Evolutionary conservation across 2,797 vertebrate species (phyloP), one percentile per base, ranked within the genome.

Genomic region (Cheracebus regulus): DNA sequence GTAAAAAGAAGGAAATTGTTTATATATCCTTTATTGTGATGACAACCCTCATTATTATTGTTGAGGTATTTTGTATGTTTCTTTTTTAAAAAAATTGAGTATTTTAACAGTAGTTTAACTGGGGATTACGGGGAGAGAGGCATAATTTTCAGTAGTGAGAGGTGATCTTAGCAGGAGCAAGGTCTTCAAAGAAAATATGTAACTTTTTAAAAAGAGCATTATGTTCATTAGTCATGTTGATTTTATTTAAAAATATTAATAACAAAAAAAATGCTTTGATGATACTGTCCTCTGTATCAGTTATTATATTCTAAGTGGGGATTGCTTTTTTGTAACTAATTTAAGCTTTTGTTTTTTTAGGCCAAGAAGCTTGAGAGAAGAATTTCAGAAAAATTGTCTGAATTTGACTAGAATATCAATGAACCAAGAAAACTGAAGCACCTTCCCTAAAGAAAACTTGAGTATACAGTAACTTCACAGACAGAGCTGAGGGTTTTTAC

Each of bases 331-430:
- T 8, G 33, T 58, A 95, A 92, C 39, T 97, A 98, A 94, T 80
- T 83, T 41, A 48, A 78, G 1, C n/a, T 96, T 97, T 70, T 97
- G 39, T 93, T 90, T 75, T 75, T 98, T 78, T 97, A 99, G 98
- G 93, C 93, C 26, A 97, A 97, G 97, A 90, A 95, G 78, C 95
- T 15, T 92, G 3, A 15, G 95, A 95, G 96, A 90, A 96, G 94
- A 98, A 44, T 93, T 94, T 97, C 95, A 73, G 97, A 97, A 97
- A 93, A 76, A 89, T 84, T 97, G 93, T 72, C 10, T 70, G 88
- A 67, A 26, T 98, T 98, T 97, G 85, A 84, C 75, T 98, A 82
- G 70, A 97, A 75, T 98, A 96, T 75, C 96, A 81, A 55, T 95
- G 92, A 97, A 90, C n/a, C 8, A 4, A 7, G 95, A 78, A 98